These are phyloP conservation scores for Cirrhinus mrigala DNA, from an alignment of 2,797 vertebrate genomes.

Conservation along the genomic window DNA sequence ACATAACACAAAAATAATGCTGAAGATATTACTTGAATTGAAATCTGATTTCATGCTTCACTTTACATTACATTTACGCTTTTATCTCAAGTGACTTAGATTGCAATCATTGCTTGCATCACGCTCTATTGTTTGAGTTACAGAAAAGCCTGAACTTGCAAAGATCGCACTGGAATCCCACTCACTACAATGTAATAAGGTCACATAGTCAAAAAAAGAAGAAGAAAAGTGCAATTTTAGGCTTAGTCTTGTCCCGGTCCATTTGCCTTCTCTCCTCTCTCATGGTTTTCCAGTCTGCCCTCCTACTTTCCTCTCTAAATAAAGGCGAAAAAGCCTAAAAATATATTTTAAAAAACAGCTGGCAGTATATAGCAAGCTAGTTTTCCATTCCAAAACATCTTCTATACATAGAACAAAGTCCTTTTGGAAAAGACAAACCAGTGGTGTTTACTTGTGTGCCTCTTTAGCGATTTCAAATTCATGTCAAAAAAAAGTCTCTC, in stretches of 20 bases:
- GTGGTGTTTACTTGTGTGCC: background rate
- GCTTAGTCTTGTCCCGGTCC: background rate
- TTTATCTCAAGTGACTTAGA: too few relatives aligned
- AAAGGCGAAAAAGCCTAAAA: background rate
- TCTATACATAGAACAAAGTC: background rate
- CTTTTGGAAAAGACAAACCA: background rate
- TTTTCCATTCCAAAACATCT: conserved; percentile 1
- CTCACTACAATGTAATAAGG: background rate
- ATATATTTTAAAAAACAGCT: background rate
- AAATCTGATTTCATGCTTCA: background rate
- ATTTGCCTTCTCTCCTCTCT: background rate
- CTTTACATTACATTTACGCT: background rate
- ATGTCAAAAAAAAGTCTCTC: background rate
- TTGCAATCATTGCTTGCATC: background rate
- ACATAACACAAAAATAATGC: background rate
- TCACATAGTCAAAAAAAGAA: background rate
- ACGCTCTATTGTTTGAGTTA: background rate
- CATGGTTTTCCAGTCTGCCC: background rate
- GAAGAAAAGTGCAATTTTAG: background rate
- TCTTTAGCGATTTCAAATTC: background rate
- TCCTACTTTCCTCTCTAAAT: background rate
- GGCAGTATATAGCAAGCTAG: background rate
- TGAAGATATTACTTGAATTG: background rate
- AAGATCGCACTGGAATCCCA: background rate
- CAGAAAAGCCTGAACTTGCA: background rate